phyloP scores from a whole-genome alignment of 2,888 invertebrate species.

The Euclidia mi region DNA sequence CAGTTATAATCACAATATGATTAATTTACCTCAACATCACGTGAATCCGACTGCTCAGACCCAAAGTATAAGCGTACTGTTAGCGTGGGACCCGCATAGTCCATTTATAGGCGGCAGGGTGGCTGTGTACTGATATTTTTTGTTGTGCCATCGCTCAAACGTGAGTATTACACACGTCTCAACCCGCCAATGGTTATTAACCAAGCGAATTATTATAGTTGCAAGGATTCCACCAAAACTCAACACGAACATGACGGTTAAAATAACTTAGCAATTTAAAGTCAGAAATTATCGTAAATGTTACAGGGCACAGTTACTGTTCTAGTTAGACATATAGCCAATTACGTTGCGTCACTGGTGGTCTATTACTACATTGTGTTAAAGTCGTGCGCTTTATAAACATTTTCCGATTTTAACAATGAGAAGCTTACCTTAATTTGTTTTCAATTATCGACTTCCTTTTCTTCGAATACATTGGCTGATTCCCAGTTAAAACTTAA shows the following conservation, averaged over 20 bases:
- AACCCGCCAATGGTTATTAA: constrained; percentile 72
- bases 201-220: constrained; percentile 61
- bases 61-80: constrained; percentile 79
- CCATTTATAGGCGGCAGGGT: constrained; percentile 85
- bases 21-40: constrained; percentile 52
- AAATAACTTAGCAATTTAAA: constrained; percentile 76
- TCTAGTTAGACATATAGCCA: constrained; percentile 67
- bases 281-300: constrained; percentile 78
- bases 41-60: constrained; percentile 71
- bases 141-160: constrained; percentile 81
- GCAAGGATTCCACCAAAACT: constrained; percentile 63
- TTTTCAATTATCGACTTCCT: too few species aligned
- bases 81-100: constrained; percentile 78
- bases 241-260: constrained; percentile 70
- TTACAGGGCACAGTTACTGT: constrained; percentile 59
- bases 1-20: too few species aligned
- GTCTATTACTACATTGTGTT: constrained; percentile 53
- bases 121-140: constrained; percentile 81
- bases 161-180: constrained; percentile 80
- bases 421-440: background rate
- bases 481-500: too few species aligned
- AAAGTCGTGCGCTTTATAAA: constrained; percentile 1
- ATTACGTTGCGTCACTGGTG: constrained; percentile 71
- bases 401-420: background rate
- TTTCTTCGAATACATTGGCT: too few species aligned